Base-by-base conservation (phyloP, 2,888 invertebrate genomes). In the Chelonus formosanus region DNA sequence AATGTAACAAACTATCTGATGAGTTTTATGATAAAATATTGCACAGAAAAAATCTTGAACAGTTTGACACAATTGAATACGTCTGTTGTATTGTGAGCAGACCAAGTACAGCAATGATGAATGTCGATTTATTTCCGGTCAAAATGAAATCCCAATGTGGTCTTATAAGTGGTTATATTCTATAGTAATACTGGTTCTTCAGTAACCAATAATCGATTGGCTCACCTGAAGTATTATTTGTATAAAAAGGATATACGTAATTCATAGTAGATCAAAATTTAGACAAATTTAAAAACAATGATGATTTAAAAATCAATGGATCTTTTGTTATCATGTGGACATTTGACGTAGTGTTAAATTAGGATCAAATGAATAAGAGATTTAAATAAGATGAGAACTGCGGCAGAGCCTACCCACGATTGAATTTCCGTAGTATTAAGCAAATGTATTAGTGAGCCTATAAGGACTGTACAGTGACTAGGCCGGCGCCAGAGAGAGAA, bases 401-500 rank as follows among this genome's bases (percentile, higher is more conserved):
- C 40, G 20, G 50, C 40, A 32, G 32, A 32, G 7, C 32, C 10
- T 59, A 20, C 48, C 20, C 48, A 6, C 55, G 31, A 35, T 31
- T 35, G 5, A n/a, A 65, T 63, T 67, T 58, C 63, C 57, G 54
- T 58, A 65, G 57, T 44, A 66, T 58, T 53, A 31, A 52, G 60
- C 53, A 64, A 44, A 65, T 50, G 48, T 59, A 47, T 35, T 47
- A 40, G 59, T 20, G 40, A 47, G 6, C 47, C 20, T 40, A 36
- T 50, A 36, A 40, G 50, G 43, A 36, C 65, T 60, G 48, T 40
- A 63, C 63, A 53, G 55, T 52, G 65, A 62, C 55, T 59, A 67
- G 64, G 65, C 71, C 67, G 71, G 73, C 66, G 70, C 68, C 69
- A 67, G 45, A 35, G 61, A 50, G 40, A 52, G 45, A 61, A 35